Evolutionary conservation across 1,140 invertebrate genomes (phyloP), one percentile per base, ranked within the genome.

Genomic region (Ooceraea biroi): DNA sequence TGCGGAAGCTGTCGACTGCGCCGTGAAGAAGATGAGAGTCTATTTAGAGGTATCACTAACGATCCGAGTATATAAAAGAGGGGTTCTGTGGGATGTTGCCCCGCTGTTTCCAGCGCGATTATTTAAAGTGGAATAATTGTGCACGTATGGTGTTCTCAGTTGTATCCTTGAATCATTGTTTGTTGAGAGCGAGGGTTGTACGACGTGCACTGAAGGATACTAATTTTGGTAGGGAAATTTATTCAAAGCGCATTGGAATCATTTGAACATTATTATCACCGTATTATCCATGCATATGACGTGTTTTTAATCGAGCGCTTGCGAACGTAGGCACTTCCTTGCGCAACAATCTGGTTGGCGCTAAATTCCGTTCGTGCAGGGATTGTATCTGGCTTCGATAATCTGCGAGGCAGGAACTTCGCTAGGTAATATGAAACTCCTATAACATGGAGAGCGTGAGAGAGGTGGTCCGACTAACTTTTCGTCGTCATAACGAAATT

Each of bases 351-450:
- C 66, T 46, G 50, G n/a, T n/a, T 17, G 63, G 36, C 25, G 12
- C 5, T 58, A 44, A 80, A 80, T 69, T 80, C 65, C 36, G 12
- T 17, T n/a, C 17, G 30, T 27, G 50, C 76, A 7, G 25, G 76
- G 63, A 69, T 80, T 71, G 76, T 80, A 71, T 71, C 76, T 58
- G 76, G 17, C 76, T 80, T 80, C 65, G 76, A 80, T 80, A 80
- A 80, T 71, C 76, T 69, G 25, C 76, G 50, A 69, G 36, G 65
- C 76, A 57, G 76, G 57, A 80, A 80, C 76, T 80, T 80, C 22
- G 50, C 25, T 17, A 30, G 44, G 65, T 80, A 80, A 80, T 80
- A 80, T 80, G 65, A 80, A 80, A 80, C 41, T 80, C 41, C 36
- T 65, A 80, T 69, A 69, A 80, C 57, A 69, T 57, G 27, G n/a